Evolutionary conservation across 2,888 invertebrate genomes (phyloP).

Genomic region (Apamea anceps): DNA sequence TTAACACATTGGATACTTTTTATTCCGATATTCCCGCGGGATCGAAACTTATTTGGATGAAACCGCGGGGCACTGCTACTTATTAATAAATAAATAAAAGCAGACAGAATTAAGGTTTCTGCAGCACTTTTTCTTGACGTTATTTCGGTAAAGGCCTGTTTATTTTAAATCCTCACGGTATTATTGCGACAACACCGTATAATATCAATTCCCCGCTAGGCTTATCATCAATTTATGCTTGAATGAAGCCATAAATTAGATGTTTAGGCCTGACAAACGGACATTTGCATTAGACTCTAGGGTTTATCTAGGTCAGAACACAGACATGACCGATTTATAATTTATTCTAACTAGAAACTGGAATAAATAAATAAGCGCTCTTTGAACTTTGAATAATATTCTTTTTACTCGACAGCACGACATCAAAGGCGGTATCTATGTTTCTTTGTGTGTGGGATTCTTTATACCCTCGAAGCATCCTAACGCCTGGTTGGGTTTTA

Average conservation of each 20-base stretch:
- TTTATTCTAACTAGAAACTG: constrained; percentile 10
- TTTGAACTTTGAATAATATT: not conserved
- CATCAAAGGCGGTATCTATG: not conserved
- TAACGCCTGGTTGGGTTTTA: not conserved
- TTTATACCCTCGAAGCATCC: not conserved
- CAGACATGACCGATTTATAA: constrained; percentile 2
- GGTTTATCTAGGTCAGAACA: constrained; percentile 27
- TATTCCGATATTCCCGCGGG: too few relatives aligned
- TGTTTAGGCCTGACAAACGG: constrained; percentile 25
- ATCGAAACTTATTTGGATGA: too few relatives aligned
- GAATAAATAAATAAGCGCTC: not conserved
- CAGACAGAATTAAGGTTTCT: not conserved
- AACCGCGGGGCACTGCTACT: too few relatives aligned
- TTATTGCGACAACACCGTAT: not conserved
- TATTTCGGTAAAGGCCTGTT: not conserved
- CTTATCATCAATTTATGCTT: constrained; percentile 34
- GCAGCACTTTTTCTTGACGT: not conserved
- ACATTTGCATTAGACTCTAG: constrained; percentile 34
- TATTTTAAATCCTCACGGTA: not conserved
- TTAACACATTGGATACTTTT: too few relatives aligned
- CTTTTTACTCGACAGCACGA: not conserved
- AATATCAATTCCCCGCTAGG: not conserved
- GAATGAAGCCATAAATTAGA: constrained; percentile 43
- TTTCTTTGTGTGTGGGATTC: not conserved
- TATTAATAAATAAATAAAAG: too few relatives aligned